Conservation (phyloP, 2,888 invertebrate genomes). For the Drosophila nigritarsus region DNA sequence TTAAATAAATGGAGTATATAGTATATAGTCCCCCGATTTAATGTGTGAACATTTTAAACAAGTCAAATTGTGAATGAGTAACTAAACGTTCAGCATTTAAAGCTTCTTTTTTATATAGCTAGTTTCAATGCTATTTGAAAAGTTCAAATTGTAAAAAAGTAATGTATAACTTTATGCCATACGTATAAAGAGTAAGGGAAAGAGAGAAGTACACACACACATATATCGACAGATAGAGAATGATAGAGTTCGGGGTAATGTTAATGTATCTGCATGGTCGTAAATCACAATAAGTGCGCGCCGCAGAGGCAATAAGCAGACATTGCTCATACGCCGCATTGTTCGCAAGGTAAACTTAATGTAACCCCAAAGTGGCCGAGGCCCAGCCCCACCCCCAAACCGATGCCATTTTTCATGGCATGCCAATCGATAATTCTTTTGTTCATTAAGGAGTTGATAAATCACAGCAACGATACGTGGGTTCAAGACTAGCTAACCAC, state of each 20-base stretch:
- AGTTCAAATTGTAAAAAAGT: conserved; percentile 56
- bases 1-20: background rate
- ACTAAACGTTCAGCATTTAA: background rate
- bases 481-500: conserved; percentile 17
- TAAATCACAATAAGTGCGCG: conserved; percentile 73
- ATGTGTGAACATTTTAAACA: too few species aligned
- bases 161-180: conserved; percentile 61
- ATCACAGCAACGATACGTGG: conserved; percentile 49
- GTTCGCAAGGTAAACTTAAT: conserved; percentile 38
- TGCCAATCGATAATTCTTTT: conserved; percentile 79
- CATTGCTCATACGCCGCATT: conserved; percentile 73
- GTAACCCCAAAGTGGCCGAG: conserved; percentile 9
- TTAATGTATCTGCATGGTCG: conserved; percentile 60
- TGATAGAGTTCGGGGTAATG: conserved; percentile 29
- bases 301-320: conserved; percentile 34
- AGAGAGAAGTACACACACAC: background rate
- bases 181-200: conserved; percentile 13
- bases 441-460: conserved; percentile 79
- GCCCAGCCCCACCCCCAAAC: conserved; percentile 10
- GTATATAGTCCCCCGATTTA: background rate
- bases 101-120: conserved; percentile 24
- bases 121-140: conserved; percentile 36
- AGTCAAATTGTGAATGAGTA: background rate
- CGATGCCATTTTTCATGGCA: conserved; percentile 67
- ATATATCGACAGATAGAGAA: background rate